These are phyloP conservation scores for Pseudomugil gertrudae DNA, from an alignment of 2,797 vertebrate species.

Conservation along the genomic window DNA sequence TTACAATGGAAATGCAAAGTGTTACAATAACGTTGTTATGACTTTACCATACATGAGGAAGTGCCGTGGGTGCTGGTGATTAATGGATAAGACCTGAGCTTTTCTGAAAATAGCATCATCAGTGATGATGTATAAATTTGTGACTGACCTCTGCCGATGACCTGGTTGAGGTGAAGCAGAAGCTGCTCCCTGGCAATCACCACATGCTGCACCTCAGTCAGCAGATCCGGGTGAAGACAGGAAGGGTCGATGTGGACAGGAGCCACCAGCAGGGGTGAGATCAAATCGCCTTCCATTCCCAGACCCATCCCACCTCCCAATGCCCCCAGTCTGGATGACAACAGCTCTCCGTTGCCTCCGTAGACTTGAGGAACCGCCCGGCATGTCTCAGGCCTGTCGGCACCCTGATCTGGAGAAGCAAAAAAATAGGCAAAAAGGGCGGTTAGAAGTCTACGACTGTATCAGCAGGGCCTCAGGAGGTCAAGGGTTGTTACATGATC, in stretches of 20 bases:
- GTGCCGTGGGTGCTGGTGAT: neutral
- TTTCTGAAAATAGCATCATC: neutral
- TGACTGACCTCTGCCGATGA: conserved; percentile 93
- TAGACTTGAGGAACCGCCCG: conserved; percentile 84
- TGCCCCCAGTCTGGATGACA: conserved; percentile 87
- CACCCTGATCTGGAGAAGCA: conserved; percentile 87
- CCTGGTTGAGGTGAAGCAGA: conserved; percentile 92
- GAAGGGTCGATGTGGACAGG: conserved; percentile 92
- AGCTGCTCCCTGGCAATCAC: conserved; percentile 92
- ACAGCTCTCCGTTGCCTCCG: conserved; percentile 86
- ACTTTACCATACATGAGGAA: neutral
- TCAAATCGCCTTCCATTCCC: conserved; percentile 88
- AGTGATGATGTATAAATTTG: neutral
- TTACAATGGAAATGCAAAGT: no score
- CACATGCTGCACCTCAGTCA: conserved; percentile 95
- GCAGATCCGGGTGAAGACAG: conserved; percentile 92
- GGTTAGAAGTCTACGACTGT: conserved; percentile 63
- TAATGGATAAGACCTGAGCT: neutral
- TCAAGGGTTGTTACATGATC: conserved; percentile 62
- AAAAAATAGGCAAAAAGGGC: conserved; percentile 44
- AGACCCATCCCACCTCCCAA: conserved; percentile 48
- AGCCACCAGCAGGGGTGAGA: conserved; percentile 90
- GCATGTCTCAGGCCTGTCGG: conserved; percentile 89
- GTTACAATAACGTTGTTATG: no score
- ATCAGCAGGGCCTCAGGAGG: conserved; percentile 43